A percentile compares a stretch with the other conserved stretches of the same genome.
These are phyloP conservation scores for Corythucha ciliata DNA, from an alignment of 2,888 invertebrate genomes.

Conservation along the genomic window DNA sequence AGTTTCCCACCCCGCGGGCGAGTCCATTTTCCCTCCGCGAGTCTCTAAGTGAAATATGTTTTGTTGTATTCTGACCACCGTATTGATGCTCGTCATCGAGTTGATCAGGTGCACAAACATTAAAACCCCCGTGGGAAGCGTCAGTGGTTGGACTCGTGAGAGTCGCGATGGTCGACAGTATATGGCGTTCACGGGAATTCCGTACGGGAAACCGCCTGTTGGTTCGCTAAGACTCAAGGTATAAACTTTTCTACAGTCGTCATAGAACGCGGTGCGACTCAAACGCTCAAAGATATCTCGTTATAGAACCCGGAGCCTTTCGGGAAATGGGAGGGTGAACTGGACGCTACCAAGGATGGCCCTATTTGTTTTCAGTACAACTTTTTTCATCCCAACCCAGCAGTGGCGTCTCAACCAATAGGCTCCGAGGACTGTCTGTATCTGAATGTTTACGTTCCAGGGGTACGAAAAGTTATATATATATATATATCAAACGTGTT, in stretches of 20 bases:
- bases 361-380: constrained; percentile 63
- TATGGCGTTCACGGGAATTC: background rate
- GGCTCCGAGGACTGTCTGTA: constrained; percentile 63
- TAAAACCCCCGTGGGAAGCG: no score
- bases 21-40: no score
- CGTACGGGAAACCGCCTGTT: background rate
- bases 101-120: no score
- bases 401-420: constrained; percentile 21
- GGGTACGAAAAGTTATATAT: constrained; percentile 68
- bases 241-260: background rate
- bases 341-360: constrained; percentile 57
- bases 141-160: no score
- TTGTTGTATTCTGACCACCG: no score
- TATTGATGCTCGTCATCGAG: no score
- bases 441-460: constrained; percentile 69
- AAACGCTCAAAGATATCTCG: no score
- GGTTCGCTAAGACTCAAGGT: background rate
- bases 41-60: no score
- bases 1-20: no score
- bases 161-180: background rate
- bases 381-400: background rate
- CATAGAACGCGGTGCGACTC: no score
- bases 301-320: background rate
- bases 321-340: constrained; percentile 54
- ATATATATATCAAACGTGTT: no score